Evolutionary conservation across 2,888 invertebrate species (phyloP), one percentile per base, ranked within the genome.

Genomic region (Cerastis leucographa): DNA sequence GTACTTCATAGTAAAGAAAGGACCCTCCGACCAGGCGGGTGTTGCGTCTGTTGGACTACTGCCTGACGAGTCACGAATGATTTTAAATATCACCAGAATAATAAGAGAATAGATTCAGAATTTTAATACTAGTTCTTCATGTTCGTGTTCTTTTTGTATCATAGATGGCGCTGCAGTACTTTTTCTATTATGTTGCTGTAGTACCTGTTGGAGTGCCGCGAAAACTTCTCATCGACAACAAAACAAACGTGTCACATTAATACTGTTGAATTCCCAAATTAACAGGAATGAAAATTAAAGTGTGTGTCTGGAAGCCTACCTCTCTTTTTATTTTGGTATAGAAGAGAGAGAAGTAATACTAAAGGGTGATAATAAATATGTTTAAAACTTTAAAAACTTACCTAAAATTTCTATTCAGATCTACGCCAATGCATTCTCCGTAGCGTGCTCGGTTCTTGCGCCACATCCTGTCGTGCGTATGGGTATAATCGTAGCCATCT

Each of bases 401-500:
- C 96, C 98, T 98, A 91, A 98, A 99, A 94, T 99, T 99, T 81
- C 99, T 97, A 91, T 99, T 99, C 2, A 99, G 97, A 93, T 99
- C 99, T 0, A 98, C 98, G 0, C 99, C 99, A 0, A 97, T 94
- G 88, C 98, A 98, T 25, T 97, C 97, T 64, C 97, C 97, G 94
- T 96, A 91, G 93, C 96, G 88, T 91, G 97, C 91, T 70, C 98
- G 96, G 90, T 98, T 98, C 90, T 98, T 98, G 71, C 98, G 97
- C 99, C 99, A 99, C 92, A 99, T 96, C 68, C 99, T 97, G 92
- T 99, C 98, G 22, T 97, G 97, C 0, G 97, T 97, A 93, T 98
- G 98, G 0, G 98, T 98, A 93, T 98, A 98, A 90, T 98, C 98
- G 92, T 99, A 99, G 3, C 99, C 99, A 92, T 99, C 98, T 14